Evolutionary conservation across 2,113 vertebrate genomes (phyloP).

Genomic region (Falco punctatus): DNA sequence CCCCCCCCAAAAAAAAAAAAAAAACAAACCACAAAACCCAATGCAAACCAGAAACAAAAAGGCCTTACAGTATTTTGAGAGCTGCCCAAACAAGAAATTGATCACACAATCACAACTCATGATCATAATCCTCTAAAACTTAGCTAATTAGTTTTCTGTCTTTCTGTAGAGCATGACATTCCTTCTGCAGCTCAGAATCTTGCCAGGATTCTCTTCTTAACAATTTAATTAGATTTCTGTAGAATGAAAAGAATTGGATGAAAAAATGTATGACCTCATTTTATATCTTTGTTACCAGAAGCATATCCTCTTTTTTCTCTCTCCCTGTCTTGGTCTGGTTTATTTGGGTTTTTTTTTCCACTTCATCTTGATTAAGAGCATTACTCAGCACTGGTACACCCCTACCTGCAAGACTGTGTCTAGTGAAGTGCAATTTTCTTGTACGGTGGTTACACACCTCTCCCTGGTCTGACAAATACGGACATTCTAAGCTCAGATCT

Average conservation of each 20-base stretch:
- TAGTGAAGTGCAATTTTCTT: neutral
- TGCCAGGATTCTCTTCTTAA: neutral
- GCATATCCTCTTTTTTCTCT: neutral
- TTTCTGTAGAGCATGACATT: neutral
- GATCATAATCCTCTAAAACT: neutral
- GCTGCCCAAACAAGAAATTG: neutral
- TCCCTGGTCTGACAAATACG: neutral
- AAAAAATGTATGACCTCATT: neutral
- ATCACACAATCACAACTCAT: neutral
- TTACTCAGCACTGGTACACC: neutral
- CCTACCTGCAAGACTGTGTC: accelerated
- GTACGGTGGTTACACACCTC: neutral
- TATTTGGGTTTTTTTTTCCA: neutral
- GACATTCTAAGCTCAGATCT: neutral
- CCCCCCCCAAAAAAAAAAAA: neutral
- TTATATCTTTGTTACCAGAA: neutral
- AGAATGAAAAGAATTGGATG: neutral
- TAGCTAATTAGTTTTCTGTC: neutral
- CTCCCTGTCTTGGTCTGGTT: neutral
- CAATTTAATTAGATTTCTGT: neutral
- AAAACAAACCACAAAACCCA: neutral
- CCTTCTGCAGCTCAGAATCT: neutral
- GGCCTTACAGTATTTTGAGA: neutral
- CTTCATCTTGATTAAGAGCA: neutral
- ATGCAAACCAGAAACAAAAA: neutral